phyloP scores from a whole-genome alignment of 2,113 vertebrate genomes.

The Onychostoma macrolepis region DNA sequence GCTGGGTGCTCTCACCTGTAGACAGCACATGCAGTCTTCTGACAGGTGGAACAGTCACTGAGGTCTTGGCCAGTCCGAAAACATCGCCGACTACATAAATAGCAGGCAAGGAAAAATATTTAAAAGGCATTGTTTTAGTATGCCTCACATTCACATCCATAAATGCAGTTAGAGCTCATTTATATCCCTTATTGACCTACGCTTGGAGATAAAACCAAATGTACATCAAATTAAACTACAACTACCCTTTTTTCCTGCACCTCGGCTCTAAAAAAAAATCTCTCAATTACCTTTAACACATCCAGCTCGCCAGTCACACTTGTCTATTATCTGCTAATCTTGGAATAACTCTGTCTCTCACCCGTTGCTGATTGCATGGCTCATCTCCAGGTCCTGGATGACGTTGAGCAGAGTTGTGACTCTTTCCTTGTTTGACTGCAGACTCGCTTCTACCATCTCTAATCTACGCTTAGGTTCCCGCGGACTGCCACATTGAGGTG shows the following conservation, averaged over 20 bases:
- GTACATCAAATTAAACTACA: constrained; percentile 23
- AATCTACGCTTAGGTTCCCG: constrained; percentile 69
- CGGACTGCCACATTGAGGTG: constrained; percentile 65
- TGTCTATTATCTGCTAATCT: constrained; percentile 55
- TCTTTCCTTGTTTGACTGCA: constrained; percentile 76
- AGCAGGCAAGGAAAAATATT: constrained; percentile 33
- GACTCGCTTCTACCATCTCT: constrained; percentile 72
- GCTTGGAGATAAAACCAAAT: constrained; percentile 27
- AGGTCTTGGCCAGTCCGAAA: constrained; percentile 74
- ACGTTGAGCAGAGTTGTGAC: constrained; percentile 77
- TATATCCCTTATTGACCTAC: constrained; percentile 25
- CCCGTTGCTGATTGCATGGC: constrained; percentile 67
- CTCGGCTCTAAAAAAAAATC: constrained; percentile 14
- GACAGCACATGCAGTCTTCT: constrained; percentile 77
- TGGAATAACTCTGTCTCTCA: constrained; percentile 55
- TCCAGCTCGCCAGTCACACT: constrained; percentile 18
- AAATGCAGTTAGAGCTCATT: constrained; percentile 33
- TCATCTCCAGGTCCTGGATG: constrained; percentile 77
- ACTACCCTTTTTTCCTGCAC: constrained; percentile 10
- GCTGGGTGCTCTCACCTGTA: constrained; percentile 72
- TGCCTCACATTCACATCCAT: constrained; percentile 5
- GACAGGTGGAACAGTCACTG: constrained; percentile 73
- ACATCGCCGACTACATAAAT: constrained; percentile 59
- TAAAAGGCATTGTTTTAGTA: constrained; percentile 2
- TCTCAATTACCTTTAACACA: constrained; percentile 37